Conservation (phyloP, 2,113 vertebrate species). For the Paracanthobrama guichenoti region DNA sequence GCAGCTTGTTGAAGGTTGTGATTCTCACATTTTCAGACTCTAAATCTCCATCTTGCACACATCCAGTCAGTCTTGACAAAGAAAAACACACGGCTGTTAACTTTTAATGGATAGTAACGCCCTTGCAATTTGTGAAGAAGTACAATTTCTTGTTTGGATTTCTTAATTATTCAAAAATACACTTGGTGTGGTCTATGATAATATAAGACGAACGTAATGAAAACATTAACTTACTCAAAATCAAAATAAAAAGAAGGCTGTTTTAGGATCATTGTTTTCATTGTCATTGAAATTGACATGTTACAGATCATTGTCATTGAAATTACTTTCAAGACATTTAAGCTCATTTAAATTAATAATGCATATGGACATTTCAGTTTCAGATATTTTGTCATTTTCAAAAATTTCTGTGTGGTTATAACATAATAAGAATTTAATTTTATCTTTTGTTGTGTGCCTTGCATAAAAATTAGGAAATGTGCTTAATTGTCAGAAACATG, state of each 20-base stretch:
- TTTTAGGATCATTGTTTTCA: background rate
- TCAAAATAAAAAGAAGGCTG: background rate
- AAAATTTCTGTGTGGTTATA: too few species aligned
- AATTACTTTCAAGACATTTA: background rate
- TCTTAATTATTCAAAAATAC: background rate
- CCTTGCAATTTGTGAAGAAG: background rate
- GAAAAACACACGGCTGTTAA: background rate
- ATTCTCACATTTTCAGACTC: background rate
- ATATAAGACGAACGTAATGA: background rate
- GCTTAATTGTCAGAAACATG: background rate
- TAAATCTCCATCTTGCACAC: slow-evolving; percentile 1
- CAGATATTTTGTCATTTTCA: background rate
- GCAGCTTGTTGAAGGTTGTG: background rate
- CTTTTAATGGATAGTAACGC: background rate
- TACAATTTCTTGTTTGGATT: background rate
- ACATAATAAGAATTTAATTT: too few species aligned
- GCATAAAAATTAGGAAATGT: background rate
- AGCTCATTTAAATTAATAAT: background rate
- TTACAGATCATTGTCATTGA: background rate
- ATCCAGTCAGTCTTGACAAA: background rate
- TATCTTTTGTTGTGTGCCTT: background rate
- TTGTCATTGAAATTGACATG: background rate
- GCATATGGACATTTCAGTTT: background rate
- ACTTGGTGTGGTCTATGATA: background rate
- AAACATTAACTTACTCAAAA: background rate